Base-by-base conservation (phyloP, 2,113 vertebrate genomes). In the Chaetops frenatus region DNA sequence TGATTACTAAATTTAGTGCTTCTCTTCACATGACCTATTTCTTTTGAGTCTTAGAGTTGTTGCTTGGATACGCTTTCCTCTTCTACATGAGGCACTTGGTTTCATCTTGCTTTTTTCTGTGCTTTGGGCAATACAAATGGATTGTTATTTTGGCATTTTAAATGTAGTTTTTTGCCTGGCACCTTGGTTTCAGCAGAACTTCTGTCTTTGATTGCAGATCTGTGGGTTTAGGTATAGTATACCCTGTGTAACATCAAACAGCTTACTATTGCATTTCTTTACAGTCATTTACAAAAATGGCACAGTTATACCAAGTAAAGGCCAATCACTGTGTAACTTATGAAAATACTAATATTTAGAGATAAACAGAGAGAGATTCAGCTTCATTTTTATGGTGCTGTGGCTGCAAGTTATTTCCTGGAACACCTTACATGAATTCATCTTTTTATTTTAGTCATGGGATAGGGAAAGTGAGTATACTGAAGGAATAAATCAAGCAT, bases 51-150 rank as follows among this genome's bases (percentile, higher is more conserved):
- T 82, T 91, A 78, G 89, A 80, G 62, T 53, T 83, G 92, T 96
- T 97, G 94, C 96, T 96, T 95, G 94, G 95, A 92, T 97, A 94
- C 94, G 5, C 73, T 94, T 84, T 15, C 36, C 42, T 92, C 69
- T 84, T 94, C 79, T 88, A 76, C 57, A 38, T 38, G 38, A 79
- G 61, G 48, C 44, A 76, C 92, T 89, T 86, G 65, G 72, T 95
- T 96, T 96, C 62, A 81, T 94, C 76, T 92, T 73, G 90, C 64
- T 27, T 77, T 94, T 79, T 81, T 50, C 88, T 89, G 42, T 86
- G 61, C 70, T 92, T 87, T 95, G 79, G 54, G 53, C 16, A 9
- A 80, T 71, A 61, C 22, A 91, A 97, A 90, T 70, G 50, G 31
- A 51, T 80, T 94, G 18, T 78, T 96, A 77, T 16, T 89, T n/a